These are phyloP conservation scores for Leucoptera coffeella DNA, from an alignment of 2,888 invertebrate species.

Conservation along the genomic window DNA sequence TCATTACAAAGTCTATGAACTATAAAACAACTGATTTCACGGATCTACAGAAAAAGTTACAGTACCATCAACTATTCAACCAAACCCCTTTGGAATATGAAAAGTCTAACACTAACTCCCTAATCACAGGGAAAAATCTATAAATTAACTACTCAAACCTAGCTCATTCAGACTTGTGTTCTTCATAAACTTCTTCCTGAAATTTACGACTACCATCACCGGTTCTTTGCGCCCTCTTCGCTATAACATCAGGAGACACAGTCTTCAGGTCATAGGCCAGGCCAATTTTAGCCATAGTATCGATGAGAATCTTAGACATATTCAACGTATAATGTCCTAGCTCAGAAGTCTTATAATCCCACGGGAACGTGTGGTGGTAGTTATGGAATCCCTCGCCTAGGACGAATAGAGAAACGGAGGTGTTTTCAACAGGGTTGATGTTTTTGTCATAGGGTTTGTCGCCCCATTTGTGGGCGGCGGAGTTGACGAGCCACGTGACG, in stretches of 20 bases:
- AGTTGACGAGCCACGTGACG: constrained; percentile 86
- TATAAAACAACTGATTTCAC: no score
- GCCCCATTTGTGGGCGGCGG: constrained; percentile 77
- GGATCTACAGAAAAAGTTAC: no score
- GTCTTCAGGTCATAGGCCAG: constrained; percentile 84
- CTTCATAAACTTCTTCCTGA: no score
- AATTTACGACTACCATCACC: no score
- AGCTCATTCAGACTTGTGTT: no score
- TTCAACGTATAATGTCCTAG: constrained; percentile 65
- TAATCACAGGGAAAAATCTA: no score
- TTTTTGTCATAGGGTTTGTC: constrained; percentile 65
- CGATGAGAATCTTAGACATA: constrained; percentile 69
- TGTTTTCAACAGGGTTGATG: constrained; percentile 69
- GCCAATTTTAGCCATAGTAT: constrained; percentile 73
- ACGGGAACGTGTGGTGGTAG: constrained; percentile 80
- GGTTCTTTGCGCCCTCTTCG: constrained; percentile 65
- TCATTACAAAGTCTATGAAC: no score
- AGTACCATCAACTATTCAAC: no score
- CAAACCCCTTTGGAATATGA: no score
- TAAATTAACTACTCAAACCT: no score
- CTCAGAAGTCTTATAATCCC: constrained; percentile 80
- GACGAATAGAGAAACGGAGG: constrained; percentile 57
- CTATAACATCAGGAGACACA: constrained; percentile 62
- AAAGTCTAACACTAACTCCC: no score
- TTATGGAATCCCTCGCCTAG: constrained; percentile 83